Evolutionary conservation across 2,888 invertebrate species (phyloP), one percentile per base, ranked within the genome.

Genomic region (Campoletis raptor): DNA sequence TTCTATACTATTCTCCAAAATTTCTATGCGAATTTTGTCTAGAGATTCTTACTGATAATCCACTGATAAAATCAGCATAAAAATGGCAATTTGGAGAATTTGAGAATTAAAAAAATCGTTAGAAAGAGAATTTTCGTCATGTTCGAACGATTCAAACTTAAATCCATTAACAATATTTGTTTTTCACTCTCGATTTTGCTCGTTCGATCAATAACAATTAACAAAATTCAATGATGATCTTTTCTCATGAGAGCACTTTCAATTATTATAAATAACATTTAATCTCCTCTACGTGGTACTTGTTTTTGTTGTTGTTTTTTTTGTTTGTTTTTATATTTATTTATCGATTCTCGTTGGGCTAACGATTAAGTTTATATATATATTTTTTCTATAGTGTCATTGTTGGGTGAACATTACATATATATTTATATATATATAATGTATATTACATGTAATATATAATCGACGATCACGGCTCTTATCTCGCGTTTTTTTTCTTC

Each of bases 181-280:
- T 15, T 67, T 61, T 8, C 78, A 61, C 80, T 80, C 81, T 52
- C 82, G 69, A 81, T 81, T 76, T 73, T 64, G 52, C 69, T 81
- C 81, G 76, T 79, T 84, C 84, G 78, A 79, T 79, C 86, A 48
- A 86, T 84, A 86, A 86, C 84, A 86, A 84, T 84, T 84, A 84
- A 84, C 79, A 84, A 81, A 86, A 84, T 84, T 86, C 57, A 86
- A 82, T 76, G 74, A 81, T 81, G 57, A 78, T 79, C 57, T 78
- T 78, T 76, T 72, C 24, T 64, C 36, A 21, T 66, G 74, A 81
- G 84, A 84, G 74, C 86, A 86, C 78, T 86, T 84, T 79, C 69
- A 77, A 67, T 79, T 66, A 61, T 82, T 61, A 67, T 36, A 54
- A 70, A 78, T 83, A 81, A 85, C 78, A 76, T 83, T 79, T 72